A percentile compares a stretch with the other conserved stretches of the same genome.
phyloP scores from a whole-genome alignment of 2,113 vertebrate genomes.

The Sander lucioperca region DNA sequence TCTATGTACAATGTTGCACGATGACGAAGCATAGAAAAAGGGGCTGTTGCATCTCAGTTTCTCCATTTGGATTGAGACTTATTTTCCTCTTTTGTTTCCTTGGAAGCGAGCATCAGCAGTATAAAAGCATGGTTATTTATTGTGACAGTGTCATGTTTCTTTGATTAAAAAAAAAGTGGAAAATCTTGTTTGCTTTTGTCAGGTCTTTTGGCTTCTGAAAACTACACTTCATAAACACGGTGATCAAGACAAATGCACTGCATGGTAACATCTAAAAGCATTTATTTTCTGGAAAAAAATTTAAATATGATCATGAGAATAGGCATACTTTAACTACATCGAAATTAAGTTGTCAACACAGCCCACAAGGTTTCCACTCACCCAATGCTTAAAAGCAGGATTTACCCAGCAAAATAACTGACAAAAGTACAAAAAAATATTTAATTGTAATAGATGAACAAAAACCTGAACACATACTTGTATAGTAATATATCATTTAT shows the following conservation, averaged over 20 bases:
- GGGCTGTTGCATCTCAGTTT: conserved; percentile 70
- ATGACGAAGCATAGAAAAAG: conserved; percentile 59
- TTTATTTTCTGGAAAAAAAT: conserved; percentile 94
- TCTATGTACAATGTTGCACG: conserved; percentile 79
- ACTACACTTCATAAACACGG: not conserved
- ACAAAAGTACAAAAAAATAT: conserved; percentile 63
- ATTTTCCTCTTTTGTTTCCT: conserved; percentile 53
- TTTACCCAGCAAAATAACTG: conserved; percentile 34
- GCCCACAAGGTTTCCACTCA: conserved; percentile 34
- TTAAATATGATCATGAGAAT: conserved; percentile 90
- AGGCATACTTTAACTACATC: conserved; percentile 59
- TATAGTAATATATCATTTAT: conserved; percentile 57
- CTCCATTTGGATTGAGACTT: conserved; percentile 64
- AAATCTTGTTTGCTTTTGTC: conserved; percentile 29
- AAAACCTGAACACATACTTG: conserved; percentile 55
- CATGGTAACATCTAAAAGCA: conserved; percentile 87
- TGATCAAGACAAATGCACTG: conserved; percentile 44
- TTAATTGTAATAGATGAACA: conserved; percentile 54
- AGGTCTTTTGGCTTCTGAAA: not conserved
- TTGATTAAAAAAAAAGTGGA: conserved; percentile 82
- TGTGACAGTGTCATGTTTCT: conserved; percentile 87
- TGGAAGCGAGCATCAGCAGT: conserved; percentile 68
- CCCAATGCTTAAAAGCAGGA: conserved; percentile 27
- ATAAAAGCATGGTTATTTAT: conserved; percentile 88
- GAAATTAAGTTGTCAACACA: conserved; percentile 50